Evolutionary conservation across 2,888 invertebrate species (phyloP).

Genomic region (Microdon myrmicae): DNA sequence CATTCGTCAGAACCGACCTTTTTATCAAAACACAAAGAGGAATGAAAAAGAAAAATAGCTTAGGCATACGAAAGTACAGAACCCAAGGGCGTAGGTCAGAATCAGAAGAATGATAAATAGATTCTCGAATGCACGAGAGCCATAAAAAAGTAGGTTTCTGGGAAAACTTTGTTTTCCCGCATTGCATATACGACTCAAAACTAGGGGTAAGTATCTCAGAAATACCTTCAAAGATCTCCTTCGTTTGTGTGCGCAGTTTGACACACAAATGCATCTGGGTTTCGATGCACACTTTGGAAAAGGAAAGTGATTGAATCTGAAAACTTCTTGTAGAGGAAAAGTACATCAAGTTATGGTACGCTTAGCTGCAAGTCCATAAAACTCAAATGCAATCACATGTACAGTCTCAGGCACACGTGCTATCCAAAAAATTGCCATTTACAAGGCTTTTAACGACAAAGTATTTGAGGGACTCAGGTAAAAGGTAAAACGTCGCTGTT

Average conservation of each 20-base stretch:
- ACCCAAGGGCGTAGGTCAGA: constrained; percentile 40
- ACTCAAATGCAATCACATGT: too few species aligned
- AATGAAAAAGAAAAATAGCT: constrained; percentile 23
- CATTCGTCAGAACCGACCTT: constrained; percentile 5
- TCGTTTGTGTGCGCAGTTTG: neutral
- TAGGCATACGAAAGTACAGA: constrained; percentile 35
- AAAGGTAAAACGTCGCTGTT: too few species aligned
- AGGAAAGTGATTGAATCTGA: constrained; percentile 42
- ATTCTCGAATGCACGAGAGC: constrained; percentile 32
- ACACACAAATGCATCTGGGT: constrained; percentile 13
- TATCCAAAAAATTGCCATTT: too few species aligned
- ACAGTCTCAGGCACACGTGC: too few species aligned
- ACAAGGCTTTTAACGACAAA: too few species aligned
- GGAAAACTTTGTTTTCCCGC: constrained; percentile 44
- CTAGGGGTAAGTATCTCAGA: constrained; percentile 2
- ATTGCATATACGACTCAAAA: neutral
- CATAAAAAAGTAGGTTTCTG: constrained; percentile 49
- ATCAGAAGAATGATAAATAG: constrained; percentile 45
- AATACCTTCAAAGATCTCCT: too few species aligned
- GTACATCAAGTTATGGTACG: too few species aligned
- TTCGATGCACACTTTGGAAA: constrained; percentile 20
- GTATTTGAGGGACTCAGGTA: too few species aligned
- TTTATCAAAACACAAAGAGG: constrained; percentile 19
- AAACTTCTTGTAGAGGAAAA: constrained; percentile 40
- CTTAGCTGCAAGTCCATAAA: too few species aligned